Base-by-base conservation (phyloP, 2,797 vertebrate species). In the Orestias chungarensis region DNA sequence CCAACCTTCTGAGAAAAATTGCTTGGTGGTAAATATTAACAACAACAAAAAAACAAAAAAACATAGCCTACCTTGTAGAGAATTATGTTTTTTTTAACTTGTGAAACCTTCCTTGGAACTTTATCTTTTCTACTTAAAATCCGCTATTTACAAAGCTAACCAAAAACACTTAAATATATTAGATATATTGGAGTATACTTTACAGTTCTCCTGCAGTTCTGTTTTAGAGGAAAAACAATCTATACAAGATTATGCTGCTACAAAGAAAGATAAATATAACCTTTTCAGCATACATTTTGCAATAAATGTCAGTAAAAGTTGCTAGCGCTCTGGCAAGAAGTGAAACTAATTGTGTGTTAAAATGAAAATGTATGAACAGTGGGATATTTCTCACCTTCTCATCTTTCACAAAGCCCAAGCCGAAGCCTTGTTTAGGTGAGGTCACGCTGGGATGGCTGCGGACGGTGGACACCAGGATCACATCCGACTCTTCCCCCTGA, bases 391-490 rank as follows among this genome's bases (percentile, higher is more conserved):
- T 78, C 25, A 96, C 96, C 95, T 97, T 97, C 73, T 95, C 94
- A 80, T 96, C 95, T 76, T 92, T 93, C 38, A 98, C 88, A 88
- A 98, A 97, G 78, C 96, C 96, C 66, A 97, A 87, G 47, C 85
- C 93, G 70, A 95, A 96, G 33, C 79, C 61, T 68, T 93, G 71
- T 9, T 96, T 68, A 59, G 93, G 88, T 0, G 47, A 42, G 5
- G 73, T 72, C 75, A 83, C 27, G 72, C 89, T 81, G 15, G 79
- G 80, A 82, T 76, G 89, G 91, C 96, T 97, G 25, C 96, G 94
- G 33, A 97, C 96, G 0, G 96, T 93, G 27, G 96, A 97, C 88
- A 97, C 92, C 71, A 98, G 87, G 82, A 97, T 93, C 75, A 96
- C 87, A 0, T 85, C 94, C 18, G 94, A 91, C 74, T 97, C 96